Conservation (phyloP, 2,888 invertebrate species). For the Drosophila differens region DNA sequence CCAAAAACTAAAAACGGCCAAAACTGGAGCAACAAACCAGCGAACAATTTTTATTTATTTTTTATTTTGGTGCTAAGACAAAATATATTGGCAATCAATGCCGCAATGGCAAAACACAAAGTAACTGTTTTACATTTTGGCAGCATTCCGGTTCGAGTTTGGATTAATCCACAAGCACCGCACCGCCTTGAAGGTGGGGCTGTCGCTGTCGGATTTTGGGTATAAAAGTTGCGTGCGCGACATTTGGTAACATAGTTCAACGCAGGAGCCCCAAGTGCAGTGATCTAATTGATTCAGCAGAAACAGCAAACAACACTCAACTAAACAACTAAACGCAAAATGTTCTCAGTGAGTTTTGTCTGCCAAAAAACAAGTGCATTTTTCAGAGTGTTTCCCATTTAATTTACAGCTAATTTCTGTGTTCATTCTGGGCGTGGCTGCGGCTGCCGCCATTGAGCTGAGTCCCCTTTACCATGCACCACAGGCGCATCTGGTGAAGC, state of each 20-base stretch:
- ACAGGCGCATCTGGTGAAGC: slow-evolving; percentile 69
- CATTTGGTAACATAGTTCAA: slow-evolving; percentile 83
- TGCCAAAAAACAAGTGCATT: background rate
- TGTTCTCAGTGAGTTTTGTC: slow-evolving; percentile 59
- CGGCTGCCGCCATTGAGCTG: slow-evolving; percentile 79
- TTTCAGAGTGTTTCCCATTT: background rate
- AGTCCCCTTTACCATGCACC: slow-evolving; percentile 67
- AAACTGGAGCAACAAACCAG: slow-evolving; percentile 35
- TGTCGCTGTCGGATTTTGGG: slow-evolving; percentile 25
- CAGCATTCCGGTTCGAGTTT: slow-evolving; percentile 70
- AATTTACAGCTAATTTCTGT: slow-evolving; percentile 73
- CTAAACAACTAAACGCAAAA: slow-evolving; percentile 43
- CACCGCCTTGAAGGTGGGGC: slow-evolving; percentile 35
- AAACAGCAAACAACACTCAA: slow-evolving; percentile 31
- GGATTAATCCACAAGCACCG: slow-evolving; percentile 54
- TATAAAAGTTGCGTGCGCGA: slow-evolving; percentile 83
- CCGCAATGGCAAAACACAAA: slow-evolving; percentile 55
- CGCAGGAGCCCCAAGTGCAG: slow-evolving; percentile 81
- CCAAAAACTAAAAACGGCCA: background rate
- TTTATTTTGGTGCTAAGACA: slow-evolving; percentile 49
- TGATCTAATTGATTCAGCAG: slow-evolving; percentile 55
- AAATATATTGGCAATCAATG: slow-evolving; percentile 60
- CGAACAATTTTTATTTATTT: slow-evolving; percentile 2
- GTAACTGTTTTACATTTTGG: slow-evolving; percentile 71
- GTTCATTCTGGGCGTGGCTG: slow-evolving; percentile 75